A percentile compares a stretch with the other conserved stretches of the same genome.
These are phyloP conservation scores for Himalopsyche anomala DNA, from an alignment of 2,888 invertebrate genomes.

Conservation along the genomic window DNA sequence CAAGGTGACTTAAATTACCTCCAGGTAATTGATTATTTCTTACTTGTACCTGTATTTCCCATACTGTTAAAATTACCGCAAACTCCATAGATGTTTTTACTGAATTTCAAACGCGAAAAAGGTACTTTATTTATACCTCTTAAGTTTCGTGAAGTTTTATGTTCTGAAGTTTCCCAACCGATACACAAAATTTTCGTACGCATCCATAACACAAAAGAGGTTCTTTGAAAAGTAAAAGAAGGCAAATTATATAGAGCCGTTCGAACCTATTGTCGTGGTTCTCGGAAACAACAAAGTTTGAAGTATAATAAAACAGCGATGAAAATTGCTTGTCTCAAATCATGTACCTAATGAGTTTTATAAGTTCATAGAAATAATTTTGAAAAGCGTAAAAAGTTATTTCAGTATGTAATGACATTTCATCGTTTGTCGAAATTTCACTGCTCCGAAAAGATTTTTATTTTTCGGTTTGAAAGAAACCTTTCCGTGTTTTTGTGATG, in stretches of 20 bases:
- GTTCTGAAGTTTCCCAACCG: conserved; percentile 30
- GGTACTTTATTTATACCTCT: conserved; percentile 11
- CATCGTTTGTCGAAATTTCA: conserved; percentile 2
- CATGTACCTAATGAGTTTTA: conserved; percentile 43
- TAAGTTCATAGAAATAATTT: conserved; percentile 37
- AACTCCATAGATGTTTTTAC: background rate
- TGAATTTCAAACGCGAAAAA: conserved; percentile 9
- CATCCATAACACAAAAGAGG: conserved; percentile 44
- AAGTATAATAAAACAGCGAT: conserved; percentile 51
- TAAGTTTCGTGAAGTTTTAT: conserved; percentile 34
- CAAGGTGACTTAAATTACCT: background rate
- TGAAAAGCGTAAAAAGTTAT: conserved; percentile 27
- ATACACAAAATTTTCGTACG: conserved; percentile 38
- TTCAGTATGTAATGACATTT: conserved; percentile 38
- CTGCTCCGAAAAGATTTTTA: background rate
- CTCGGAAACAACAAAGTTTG: conserved; percentile 55
- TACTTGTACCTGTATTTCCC: conserved; percentile 5
- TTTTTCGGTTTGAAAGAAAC: conserved; percentile 1
- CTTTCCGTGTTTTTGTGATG: background rate
- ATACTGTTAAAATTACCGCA: conserved; percentile 23
- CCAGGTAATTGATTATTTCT: conserved; percentile 1
- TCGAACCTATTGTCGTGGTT: conserved; percentile 52
- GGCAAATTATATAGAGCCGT: conserved; percentile 54
- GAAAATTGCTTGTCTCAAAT: conserved; percentile 46
- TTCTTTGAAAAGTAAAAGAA: conserved; percentile 52